Evolutionary conservation across 2,113 vertebrate genomes (phyloP).

Genomic region (Meriones unguiculatus): DNA sequence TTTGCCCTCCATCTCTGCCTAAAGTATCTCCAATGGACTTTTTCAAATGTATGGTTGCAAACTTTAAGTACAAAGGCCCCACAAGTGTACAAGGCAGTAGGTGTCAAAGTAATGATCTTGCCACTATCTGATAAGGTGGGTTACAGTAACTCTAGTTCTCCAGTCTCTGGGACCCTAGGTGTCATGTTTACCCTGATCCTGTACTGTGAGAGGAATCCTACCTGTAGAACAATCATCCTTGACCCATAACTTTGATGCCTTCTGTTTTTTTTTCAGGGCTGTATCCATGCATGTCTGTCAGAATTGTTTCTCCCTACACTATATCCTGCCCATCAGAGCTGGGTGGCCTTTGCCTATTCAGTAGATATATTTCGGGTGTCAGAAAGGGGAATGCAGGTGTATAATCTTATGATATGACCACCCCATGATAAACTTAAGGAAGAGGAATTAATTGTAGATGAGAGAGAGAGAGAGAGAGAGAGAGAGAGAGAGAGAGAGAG

Average conservation of each 20-base stretch:
- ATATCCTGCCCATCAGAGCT: background rate
- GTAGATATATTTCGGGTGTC: too few relatives aligned
- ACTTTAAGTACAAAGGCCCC: background rate
- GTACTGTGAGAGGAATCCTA: background rate
- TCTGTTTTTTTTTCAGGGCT: background rate
- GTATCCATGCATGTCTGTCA: background rate
- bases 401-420: background rate
- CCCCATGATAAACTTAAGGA: too few relatives aligned
- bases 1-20: background rate
- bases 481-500: too few relatives aligned
- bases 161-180: background rate
- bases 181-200: background rate
- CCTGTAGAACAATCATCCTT: background rate
- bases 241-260: background rate
- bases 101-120: background rate
- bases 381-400: background rate
- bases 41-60: background rate
- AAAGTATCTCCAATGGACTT: background rate
- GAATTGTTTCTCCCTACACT: background rate
- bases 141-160: background rate
- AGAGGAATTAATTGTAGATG: background rate
- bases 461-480: background rate
- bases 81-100: background rate
- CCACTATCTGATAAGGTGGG: background rate
- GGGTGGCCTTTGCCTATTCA: background rate